Evolutionary conservation across 1,140 invertebrate species (phyloP), one percentile per base, ranked within the genome.

Genomic region (Latrodectus geometricus): DNA sequence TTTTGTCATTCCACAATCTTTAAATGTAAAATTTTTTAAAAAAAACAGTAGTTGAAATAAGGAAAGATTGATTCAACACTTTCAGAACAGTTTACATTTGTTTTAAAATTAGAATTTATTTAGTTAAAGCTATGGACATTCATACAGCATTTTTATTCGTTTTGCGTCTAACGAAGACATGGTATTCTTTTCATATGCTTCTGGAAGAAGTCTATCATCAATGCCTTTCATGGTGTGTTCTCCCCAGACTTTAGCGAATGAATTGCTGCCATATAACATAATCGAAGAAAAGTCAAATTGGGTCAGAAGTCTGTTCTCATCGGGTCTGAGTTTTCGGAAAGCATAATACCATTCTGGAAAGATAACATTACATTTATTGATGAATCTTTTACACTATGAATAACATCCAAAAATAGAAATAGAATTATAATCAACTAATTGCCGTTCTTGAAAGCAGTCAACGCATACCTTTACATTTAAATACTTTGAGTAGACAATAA

Each of bases 211-310:
- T 23, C 88, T 81, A 0, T 52, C 73, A 8, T 80, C 48, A 49
- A 88, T 91, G 1, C 90, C 88, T 23, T 89, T 82, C 70, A 91
- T 90, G 4, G 90, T 91, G 7, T 89, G 88, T 21, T 88, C 89
- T 0, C 21, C 54, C 15, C 89, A 83, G 54, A 90, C 89, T 20
- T 87, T 89, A 54, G 88, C 88, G 83, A 91, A 91, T 14, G 90
- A 88, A 20, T 90, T 89, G 68, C 89, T 89, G n/a, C 89, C 89
- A 75, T 92, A 92, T 69, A 91, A 89, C 90, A 92, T 90, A n/a
- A 92, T 88, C 15, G 90, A 90, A 8, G 90, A 89, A 86, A 91
- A 91, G 77, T 91, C 91, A 61, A 91, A 89, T 8, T 21, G 14
- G 9, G 76, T 89, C 11, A 88, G 65, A 20, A 89, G 68, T 9